Base-by-base conservation (phyloP, 2,113 vertebrate genomes). In the Eidolon helvum region DNA sequence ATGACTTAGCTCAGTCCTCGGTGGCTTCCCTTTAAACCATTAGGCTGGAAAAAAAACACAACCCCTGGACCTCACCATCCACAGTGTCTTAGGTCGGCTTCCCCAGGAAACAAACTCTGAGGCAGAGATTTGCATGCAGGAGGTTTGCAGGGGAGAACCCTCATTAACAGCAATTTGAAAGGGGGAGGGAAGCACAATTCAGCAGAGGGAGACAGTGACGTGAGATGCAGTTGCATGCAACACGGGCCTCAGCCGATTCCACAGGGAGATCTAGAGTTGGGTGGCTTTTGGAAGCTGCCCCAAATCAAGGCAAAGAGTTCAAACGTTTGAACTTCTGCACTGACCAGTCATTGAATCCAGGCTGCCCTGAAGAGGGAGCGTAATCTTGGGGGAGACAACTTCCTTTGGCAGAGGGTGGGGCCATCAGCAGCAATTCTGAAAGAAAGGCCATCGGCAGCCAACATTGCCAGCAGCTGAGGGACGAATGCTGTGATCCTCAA, bases 151-250 rank as follows among this genome's bases (percentile, higher is more conserved):
- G 16, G 12, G 57, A 6, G 63, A 33, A 72, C 48, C 6, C 15
- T 65, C 43, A 18, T 18, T 15, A 5, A 4, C 4, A 15, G 11
- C 33, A 40, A 4, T 35, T 22, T 38, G 24, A 55, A 1, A 5
- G 35, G 5, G 0, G 1, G 4, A 24, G 4, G 38, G 9, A 21
- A 21, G 50, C 10, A 2, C 4, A 11, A 3, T 15, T 3, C 48
- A 74, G 66, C 30, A 2, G n/a, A 35, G 15, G n/a, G 40, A 92
- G 75, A 28, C 11, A 15, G 1, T 9, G 33, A 43, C 33, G 40
- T 18, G 9, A 0, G 63, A 26, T 3, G 9, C 19, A 18, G 72
- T 18, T 14, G 35, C 12, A 11, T 12, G 35, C 9, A 7, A 12
- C 10, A 10, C 50, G 38, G 38, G 40, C 33, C 66, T 83, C 43